Evolutionary conservation across 2,113 vertebrate genomes (phyloP), one percentile per base, ranked within the genome.

Genomic region (Hepsetus odoe): DNA sequence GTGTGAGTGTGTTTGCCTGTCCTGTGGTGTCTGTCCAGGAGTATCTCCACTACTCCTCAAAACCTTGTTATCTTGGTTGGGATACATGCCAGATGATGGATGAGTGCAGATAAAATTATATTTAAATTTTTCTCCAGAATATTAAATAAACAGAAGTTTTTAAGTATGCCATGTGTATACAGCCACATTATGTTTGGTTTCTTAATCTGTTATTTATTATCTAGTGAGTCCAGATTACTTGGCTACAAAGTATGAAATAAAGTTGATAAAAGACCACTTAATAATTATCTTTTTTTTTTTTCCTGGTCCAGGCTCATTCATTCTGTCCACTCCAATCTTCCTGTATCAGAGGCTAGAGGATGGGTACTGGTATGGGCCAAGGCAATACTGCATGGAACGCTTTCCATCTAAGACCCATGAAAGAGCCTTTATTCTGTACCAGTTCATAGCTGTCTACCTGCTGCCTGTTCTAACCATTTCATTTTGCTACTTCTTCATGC

Each of bases 401-500:
- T 95, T 95, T 67, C 94, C 94, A 10, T 93, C 93, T 4, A 94
- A 93, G 82, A 82, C 83, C 1, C 92, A 93, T 13, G 91, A 93
- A 86, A 91, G 90, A 58, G 91, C 90, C 6, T 94, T 93, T 73
- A 94, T 92, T 78, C 89, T 95, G n/a, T 94, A 94, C 85, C 93
- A 94, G 85, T 94, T 94, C 51, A 92, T 93, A 22, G 91, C 92
- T 2, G 93, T 92, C 53, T 94, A 94, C 84, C 85, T 95, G 32
- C 86, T 94, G 51, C 93, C 93, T 1, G 88, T 94, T 40, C 84
- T 95, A 77, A 95, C 92, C 42, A 92, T 93, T 79, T 91, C 92
- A 28, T 91, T 93, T 83, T 93, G 92, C 87, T 95, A 95, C 82
- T 91, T 92, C 24, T 87, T 95, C 72, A 95, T 95, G 92, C 86